Evolutionary conservation across 2,113 vertebrate genomes (phyloP), one percentile per base, ranked within the genome.

Genomic region (Pluvialis apricaria): DNA sequence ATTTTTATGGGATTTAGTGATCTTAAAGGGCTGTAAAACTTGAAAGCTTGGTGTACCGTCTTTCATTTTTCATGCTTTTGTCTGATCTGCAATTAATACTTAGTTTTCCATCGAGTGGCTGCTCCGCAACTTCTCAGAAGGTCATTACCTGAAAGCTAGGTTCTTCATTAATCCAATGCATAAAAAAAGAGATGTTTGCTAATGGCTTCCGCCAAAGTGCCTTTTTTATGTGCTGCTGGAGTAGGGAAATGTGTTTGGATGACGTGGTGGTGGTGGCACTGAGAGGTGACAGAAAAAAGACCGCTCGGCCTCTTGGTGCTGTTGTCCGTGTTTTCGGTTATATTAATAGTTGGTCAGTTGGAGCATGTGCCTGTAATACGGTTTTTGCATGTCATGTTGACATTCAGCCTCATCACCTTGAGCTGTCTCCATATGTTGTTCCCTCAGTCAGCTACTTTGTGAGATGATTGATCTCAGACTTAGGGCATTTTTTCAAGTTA

Each of bases 391-490:
- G 58, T 51, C 58, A 10, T 0, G 1, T 10, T 86, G 95, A 42
- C 86, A 38, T 1, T 47, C 77, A 81, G 72, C 65, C 45, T 58
- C 4, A 0, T 87, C 89, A 62, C 95, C 93, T 82, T 82, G 65
- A 82, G 73, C 91, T 5, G 5, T 52, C 76, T 70, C 79, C n/a
- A 1, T 38, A 1, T n/a, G 91, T 29, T 29, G 71, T 81, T 92
- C 80, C 76, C 95, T 86, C 91, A 28, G 91, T 83, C 91, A 92
- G 91, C 88, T 38, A 42, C 94, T 94, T 73, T 22, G 65, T 3
- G 77, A 81, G 80, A 60, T 71, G 95, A 92, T 91, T 89, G 95
- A 96, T 96, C 96, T 75, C 88, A 15, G 91, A 29, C 92, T 77
- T 32, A 58, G 96, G 96, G 96, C 93, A 96, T 70, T 90, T 92